Evolutionary conservation across 2,888 invertebrate species (phyloP).

Genomic region (Agrilus biguttatus): DNA sequence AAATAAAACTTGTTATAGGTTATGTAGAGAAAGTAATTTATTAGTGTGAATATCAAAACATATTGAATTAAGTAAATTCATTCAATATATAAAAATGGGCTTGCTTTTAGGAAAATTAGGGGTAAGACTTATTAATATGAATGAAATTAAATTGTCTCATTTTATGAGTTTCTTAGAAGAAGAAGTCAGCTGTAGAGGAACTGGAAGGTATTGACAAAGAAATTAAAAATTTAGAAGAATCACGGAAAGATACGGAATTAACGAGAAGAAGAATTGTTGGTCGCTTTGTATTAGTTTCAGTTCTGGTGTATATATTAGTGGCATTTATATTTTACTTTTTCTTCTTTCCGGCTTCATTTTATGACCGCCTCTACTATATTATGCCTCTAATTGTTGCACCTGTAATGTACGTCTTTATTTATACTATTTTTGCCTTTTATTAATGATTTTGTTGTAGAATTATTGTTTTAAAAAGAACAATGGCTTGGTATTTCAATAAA

Average conservation of each 20-base stretch:
- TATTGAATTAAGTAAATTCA: background rate
- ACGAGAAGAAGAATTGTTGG: slow-evolving; percentile 70
- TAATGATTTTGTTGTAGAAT: slow-evolving; percentile 39
- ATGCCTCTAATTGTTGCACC: slow-evolving; percentile 70
- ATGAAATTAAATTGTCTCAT: slow-evolving; percentile 1
- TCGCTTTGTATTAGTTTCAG: slow-evolving; percentile 55
- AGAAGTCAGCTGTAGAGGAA: slow-evolving; percentile 38
- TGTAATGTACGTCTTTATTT: slow-evolving; percentile 51
- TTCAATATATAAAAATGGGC: slow-evolving; percentile 39
- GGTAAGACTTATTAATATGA: slow-evolving; percentile 35
- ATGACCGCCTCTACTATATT: slow-evolving; percentile 59
- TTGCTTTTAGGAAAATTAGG: slow-evolving; percentile 51
- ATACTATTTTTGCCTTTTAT: slow-evolving; percentile 1
- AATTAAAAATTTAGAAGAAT: slow-evolving; percentile 67
- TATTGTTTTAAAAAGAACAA: slow-evolving; percentile 57
- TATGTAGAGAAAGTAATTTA: slow-evolving; percentile 9
- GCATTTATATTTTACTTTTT: slow-evolving; percentile 43
- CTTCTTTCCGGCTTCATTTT: slow-evolving; percentile 61
- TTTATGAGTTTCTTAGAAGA: slow-evolving; percentile 31
- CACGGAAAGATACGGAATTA: slow-evolving; percentile 65
- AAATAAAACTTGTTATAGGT: slow-evolving; percentile 6
- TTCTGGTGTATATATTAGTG: slow-evolving; percentile 54
- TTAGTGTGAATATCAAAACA: background rate
- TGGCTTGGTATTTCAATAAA: slow-evolving; percentile 82
- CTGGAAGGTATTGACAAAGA: slow-evolving; percentile 65